Percentiles rank a stretch among this genome's conserved stretches.
Evolutionary conservation across 2,888 invertebrate species (phyloP).

Genomic region (Hirtodrosophila histrioides): DNA sequence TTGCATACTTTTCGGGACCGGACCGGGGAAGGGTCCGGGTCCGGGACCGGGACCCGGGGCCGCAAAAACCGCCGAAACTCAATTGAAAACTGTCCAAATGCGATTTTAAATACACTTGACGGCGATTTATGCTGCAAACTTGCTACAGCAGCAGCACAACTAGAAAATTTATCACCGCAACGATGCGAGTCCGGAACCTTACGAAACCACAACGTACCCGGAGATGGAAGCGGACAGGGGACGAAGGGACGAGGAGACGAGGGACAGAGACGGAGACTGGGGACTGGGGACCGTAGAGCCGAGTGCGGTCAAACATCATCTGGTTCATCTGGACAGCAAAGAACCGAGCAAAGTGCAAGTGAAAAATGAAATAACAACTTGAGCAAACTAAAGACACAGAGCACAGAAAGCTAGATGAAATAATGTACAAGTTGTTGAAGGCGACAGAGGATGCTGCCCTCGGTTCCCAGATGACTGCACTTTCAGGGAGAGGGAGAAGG

Average conservation of each 20-base stretch:
- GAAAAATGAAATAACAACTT: constrained; percentile 76
- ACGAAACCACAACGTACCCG: constrained; percentile 27
- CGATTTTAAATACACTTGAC: constrained; percentile 69
- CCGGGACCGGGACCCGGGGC: too few relatives aligned
- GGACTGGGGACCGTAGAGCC: neutral
- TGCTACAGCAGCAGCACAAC: constrained; percentile 24
- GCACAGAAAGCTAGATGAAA: constrained; percentile 40
- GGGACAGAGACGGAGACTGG: too few relatives aligned
- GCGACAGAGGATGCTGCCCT: constrained; percentile 26
- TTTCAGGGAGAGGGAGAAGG: constrained; percentile 3
- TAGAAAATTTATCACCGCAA: constrained; percentile 55
- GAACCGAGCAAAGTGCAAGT: constrained; percentile 50
- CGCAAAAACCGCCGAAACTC: constrained; percentile 43
- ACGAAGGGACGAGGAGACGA: too few relatives aligned
- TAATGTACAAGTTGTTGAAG: constrained; percentile 55
- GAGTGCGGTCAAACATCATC: constrained; percentile 71
- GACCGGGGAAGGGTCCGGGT: neutral
- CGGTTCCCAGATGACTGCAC: constrained; percentile 10
- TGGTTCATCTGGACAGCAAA: constrained; percentile 35
- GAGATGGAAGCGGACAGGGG: neutral
- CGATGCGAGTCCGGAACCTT: constrained; percentile 38
- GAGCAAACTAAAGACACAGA: constrained; percentile 41
- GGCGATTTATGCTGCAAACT: constrained; percentile 68
- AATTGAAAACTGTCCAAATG: constrained; percentile 66
- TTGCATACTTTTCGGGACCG: constrained; percentile 41